Percentiles rank a stretch among this genome's conserved stretches.
These are phyloP conservation scores for Megaceryle alcyon DNA, from an alignment of 2,797 vertebrate species.

Conservation along the genomic window DNA sequence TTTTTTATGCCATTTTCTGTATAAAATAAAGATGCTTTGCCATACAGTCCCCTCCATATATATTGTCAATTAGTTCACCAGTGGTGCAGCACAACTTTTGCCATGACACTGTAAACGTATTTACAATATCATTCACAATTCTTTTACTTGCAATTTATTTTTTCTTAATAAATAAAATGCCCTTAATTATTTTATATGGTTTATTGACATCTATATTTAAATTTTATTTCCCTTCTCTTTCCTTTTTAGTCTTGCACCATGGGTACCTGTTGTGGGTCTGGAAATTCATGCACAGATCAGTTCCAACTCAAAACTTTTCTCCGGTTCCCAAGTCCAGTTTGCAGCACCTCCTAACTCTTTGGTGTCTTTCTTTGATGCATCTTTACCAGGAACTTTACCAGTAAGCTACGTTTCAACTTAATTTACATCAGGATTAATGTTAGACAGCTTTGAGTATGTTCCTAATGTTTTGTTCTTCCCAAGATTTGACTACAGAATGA, in stretches of 20 bases:
- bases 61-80: not conserved
- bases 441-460: not conserved
- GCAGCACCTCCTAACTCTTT: conserved; percentile 92
- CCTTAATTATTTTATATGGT: not conserved
- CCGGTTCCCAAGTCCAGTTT: conserved; percentile 89
- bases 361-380: conserved; percentile 96
- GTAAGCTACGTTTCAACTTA: conserved; percentile 79
- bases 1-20: not conserved
- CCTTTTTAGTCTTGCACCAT: conserved; percentile 77
- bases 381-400: conserved; percentile 95
- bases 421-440: not conserved
- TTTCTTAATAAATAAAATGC: not conserved
- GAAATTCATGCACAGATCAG: conserved; percentile 97
- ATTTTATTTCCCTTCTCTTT: not conserved
- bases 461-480: not conserved
- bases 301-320: conserved; percentile 94
- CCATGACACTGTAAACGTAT: not conserved
- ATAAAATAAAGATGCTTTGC: not conserved
- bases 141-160: not conserved
- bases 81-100: not conserved
- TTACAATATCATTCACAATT: not conserved
- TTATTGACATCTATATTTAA: not conserved
- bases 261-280: conserved; percentile 92
- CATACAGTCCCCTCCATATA: not conserved
- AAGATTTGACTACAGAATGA: not conserved